These are phyloP conservation scores for Fopius arisanus DNA, from an alignment of 1,140 invertebrate genomes.

Conservation along the genomic window DNA sequence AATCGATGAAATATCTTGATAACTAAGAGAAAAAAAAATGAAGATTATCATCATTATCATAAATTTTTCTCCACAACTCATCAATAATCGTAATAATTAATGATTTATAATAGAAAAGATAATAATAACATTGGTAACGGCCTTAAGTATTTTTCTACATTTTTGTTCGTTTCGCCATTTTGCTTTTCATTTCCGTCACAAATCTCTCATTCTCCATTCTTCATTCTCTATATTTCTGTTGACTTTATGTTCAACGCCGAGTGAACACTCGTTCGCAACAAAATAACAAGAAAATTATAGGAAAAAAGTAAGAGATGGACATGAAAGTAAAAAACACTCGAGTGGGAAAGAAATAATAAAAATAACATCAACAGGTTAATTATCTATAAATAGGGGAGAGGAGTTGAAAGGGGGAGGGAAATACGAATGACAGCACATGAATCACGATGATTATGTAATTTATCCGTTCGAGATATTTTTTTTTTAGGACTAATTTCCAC, in stretches of 20 bases:
- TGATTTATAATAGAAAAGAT: conserved; percentile 41
- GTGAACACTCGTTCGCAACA: not conserved
- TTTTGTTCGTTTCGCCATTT: conserved; percentile 19
- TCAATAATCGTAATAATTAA: conserved; percentile 23
- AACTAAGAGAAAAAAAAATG: not conserved
- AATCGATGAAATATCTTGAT: not conserved
- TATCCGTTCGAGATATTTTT: not conserved
- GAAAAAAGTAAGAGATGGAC: not conserved
- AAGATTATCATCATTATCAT: not conserved
- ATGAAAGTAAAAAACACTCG: not conserved
- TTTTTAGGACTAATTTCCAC: conserved; percentile 10
- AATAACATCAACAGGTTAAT: conserved; percentile 64
- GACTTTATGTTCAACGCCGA: not conserved
- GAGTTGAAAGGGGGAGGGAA: conserved; percentile 51
- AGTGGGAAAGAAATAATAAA: conserved; percentile 37
- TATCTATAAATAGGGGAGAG: conserved; percentile 48
- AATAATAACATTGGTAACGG: conserved; percentile 59
- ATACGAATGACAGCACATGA: conserved; percentile 63
- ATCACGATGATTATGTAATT: conserved; percentile 62
- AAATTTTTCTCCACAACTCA: not conserved
- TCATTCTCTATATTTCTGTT: conserved; percentile 21
- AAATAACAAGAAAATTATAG: not conserved
- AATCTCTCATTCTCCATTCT: conserved; percentile 1
- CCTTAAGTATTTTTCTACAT: conserved; percentile 41
- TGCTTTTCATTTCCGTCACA: conserved; percentile 26